Base-by-base conservation (phyloP, 2,888 invertebrate species). In the Endomychus coccineus region DNA sequence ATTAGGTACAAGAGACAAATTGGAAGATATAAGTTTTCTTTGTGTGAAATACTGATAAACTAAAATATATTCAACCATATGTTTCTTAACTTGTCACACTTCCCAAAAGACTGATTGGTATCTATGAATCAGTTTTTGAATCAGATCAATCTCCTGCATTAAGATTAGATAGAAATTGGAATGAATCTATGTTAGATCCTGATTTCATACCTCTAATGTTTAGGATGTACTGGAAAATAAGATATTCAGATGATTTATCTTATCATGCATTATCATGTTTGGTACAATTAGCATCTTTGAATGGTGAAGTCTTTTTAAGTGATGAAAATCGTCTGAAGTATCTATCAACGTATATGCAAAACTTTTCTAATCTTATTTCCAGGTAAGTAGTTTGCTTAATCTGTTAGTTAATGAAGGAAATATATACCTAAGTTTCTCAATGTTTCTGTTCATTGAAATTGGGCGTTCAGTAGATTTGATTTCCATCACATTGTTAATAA, bases 231-330 rank as follows among this genome's bases (percentile, higher is more conserved):
- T 78, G 82, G 73, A 84, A 85, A 68, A 81, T 90, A 3, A 73
- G 89, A 28, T 74, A 77, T 27, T 77, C 81, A 56, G 78, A 81
- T 13, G 78, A 82, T 27, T 69, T 90, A 50, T 77, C 83, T 5
- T 82, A 82, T 58, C 83, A 84, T 43, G 82, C 87, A 1, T 66
- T 91, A 38, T 83, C 77, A 34, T 90, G 91, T 62, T 69, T 94
- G 27, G 81, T 84, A 6, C 91, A 91, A 59, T 66, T 92, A 39
- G 79, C 82, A 0, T 78, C 80, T 10, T 60, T 85, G 16, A 76
- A 74, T 56, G 83, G 83, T 3, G 64, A 67, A 2, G 63, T 80
- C 4, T 39, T 55, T 31, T 51, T 65, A 36, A 55, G 50, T 3
- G 69, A 71, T 21, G 70, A 73, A 32, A 60, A 67, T 1, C 64